Evolutionary conservation across 2,888 invertebrate genomes (phyloP), one percentile per base, ranked within the genome.

Genomic region (Venusia cambrica): DNA sequence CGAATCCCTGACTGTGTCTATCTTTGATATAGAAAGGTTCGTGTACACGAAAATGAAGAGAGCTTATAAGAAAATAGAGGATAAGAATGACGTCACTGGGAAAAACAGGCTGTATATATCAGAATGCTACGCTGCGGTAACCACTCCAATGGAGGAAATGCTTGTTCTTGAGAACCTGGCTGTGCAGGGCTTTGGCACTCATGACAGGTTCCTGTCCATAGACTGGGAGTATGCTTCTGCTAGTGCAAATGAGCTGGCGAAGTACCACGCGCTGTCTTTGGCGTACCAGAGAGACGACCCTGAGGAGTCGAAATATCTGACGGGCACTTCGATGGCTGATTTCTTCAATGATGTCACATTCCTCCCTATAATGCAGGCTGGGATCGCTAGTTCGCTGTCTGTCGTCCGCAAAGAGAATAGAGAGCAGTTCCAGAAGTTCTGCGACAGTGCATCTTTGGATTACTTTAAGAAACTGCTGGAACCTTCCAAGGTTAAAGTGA

Each of bases 231-330:
- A 72, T 7, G 57, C 69, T 0, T 29, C 54, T 0, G 22, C 47
- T 3, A 49, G 62, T 0, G 24, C 65, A 0, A 48, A 41, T 10
- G 58, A 57, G 2, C 38, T 73, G 9, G 74, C 69, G 0, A 68
- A 64, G 33, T 48, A 71, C 6, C 77, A 79, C 36, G 70, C 75
- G 0, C 44, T 73, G 1, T 71, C 74, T 0, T 57, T 73, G 12
- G 73, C 69, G 0, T 57, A 59, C 34, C 49, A 45, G n/a, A 51
- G 55, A 10, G 57, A 63, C 15, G 6, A 58, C 7, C 70, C 68
- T 1, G 52, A 63, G 17, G 44, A 53, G n/a, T 73, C 58, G 12
- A 24, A 43, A 5, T 21, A 35, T 4, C 12, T 39, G n/a, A n/a
- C n/a, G n/a, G n/a, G n/a, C n/a, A n/a, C 2, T 7, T 21, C 5